These are phyloP conservation scores for Castor canadensis DNA, from an alignment of 2,113 vertebrate genomes.

Conservation along the genomic window DNA sequence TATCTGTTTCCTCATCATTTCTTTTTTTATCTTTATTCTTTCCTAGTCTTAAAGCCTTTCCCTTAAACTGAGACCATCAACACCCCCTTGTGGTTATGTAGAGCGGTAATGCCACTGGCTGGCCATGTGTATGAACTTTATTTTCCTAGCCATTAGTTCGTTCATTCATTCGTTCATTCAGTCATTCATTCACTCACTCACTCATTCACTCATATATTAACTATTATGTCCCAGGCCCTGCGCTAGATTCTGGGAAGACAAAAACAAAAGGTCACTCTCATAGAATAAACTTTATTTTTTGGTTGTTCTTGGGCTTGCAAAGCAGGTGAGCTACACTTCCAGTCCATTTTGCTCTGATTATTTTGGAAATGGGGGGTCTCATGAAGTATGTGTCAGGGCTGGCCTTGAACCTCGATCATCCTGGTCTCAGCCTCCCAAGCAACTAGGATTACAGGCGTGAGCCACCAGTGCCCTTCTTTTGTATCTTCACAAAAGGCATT, in stretches of 20 bases:
- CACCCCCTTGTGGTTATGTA: not conserved
- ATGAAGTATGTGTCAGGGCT: no score
- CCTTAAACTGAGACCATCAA: not conserved
- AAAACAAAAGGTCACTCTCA: not conserved
- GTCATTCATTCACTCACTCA: not conserved
- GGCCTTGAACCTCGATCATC: no score
- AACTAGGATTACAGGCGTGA: no score
- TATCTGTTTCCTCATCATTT: not conserved
- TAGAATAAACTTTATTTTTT: not conserved
- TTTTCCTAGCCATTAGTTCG: not conserved
- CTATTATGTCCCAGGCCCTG: not conserved
- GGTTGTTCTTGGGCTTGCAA: no score
- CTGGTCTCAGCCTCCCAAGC: no score
- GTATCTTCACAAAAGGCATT: no score
- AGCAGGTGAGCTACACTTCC: no score
- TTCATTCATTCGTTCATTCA: not conserved
- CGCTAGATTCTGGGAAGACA: not conserved
- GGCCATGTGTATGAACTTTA: not conserved
- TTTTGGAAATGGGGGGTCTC: no score
- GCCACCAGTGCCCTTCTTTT: no score
- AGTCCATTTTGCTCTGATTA: no score
- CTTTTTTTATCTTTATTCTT: not conserved
- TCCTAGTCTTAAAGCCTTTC: not conserved
- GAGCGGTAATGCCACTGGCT: conserved; percentile 42
- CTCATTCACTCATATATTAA: not conserved